A percentile compares a stretch with the other conserved stretches of the same genome.
These are phyloP conservation scores for Podocnemis expansa DNA, from an alignment of 2,113 vertebrate genomes.

Conservation along the genomic window DNA sequence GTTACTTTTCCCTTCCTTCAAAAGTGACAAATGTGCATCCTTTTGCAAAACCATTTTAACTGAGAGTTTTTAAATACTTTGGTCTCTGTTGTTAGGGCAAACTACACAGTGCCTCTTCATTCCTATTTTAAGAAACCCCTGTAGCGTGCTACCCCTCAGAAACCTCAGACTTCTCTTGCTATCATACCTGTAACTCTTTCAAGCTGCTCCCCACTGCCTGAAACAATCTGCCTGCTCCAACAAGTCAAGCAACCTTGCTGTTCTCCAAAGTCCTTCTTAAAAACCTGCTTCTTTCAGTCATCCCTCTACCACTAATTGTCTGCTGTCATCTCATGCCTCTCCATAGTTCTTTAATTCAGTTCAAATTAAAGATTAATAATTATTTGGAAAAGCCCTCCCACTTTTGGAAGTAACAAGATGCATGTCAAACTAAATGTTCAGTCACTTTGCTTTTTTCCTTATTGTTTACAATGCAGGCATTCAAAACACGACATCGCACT, in stretches of 20 bases:
- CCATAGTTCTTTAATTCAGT: slow-evolving; percentile 52
- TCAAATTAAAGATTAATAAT: slow-evolving; percentile 42
- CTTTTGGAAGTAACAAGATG: slow-evolving; percentile 6
- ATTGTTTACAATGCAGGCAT: not conserved
- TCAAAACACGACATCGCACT: not conserved
- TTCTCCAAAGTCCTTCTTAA: not conserved
- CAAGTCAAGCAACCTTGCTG: not conserved
- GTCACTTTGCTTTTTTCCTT: not conserved
- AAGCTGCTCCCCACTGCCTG: not conserved
- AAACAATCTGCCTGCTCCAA: slow-evolving; percentile 7
- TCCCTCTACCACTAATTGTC: not conserved
- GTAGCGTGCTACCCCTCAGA: not conserved
- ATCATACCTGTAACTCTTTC: slow-evolving; percentile 10
- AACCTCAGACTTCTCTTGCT: not conserved
- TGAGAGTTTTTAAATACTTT: not conserved
- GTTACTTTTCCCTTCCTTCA: slow-evolving; percentile 1
- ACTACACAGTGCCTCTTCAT: not conserved
- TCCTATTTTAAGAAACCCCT: not conserved
- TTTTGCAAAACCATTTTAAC: not conserved
- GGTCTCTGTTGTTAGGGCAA: not conserved
- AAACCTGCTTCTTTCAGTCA: slow-evolving; percentile 53
- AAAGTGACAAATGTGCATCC: not conserved
- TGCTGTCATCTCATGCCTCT: slow-evolving; percentile 26
- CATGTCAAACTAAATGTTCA: slow-evolving; percentile 22
- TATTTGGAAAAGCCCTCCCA: not conserved